Evolutionary conservation across 2,797 vertebrate species (phyloP).

Genomic region (Myotis planiceps): DNA sequence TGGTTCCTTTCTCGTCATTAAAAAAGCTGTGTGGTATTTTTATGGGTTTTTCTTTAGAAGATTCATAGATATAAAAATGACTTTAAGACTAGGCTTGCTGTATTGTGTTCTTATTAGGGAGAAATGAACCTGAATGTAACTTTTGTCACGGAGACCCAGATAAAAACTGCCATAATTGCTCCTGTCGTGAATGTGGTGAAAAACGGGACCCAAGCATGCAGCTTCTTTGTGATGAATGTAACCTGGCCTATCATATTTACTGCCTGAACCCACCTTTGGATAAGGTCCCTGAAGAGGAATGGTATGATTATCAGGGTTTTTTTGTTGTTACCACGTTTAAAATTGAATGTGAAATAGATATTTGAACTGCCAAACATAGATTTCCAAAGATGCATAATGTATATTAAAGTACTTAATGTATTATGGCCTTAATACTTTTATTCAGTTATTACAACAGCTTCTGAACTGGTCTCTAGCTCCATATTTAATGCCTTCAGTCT

Average conservation of each 20-base stretch:
- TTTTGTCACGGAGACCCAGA: constrained; percentile 97
- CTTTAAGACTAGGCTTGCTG: constrained; percentile 64
- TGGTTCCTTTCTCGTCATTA: neutral
- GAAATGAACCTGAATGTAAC: constrained; percentile 98
- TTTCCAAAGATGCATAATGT: neutral
- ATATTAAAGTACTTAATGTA: constrained; percentile 7
- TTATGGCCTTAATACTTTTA: neutral
- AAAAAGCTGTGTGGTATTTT: constrained; percentile 17
- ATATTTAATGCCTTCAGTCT: neutral
- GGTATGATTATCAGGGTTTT: constrained; percentile 88
- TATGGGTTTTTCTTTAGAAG: constrained; percentile 14
- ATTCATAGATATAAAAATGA: constrained; percentile 25
- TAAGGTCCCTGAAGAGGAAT: constrained; percentile 97
- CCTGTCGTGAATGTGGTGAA: constrained; percentile 97
- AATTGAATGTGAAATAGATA: constrained; percentile 20
- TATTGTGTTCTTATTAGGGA: constrained; percentile 89
- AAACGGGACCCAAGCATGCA: constrained; percentile 99
- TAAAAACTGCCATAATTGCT: constrained; percentile 96
- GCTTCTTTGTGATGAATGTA: constrained; percentile 98
- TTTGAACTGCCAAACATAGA: neutral
- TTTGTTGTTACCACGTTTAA: neutral
- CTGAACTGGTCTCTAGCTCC: neutral
- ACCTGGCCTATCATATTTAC: constrained; percentile 99
- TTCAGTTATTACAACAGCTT: neutral
- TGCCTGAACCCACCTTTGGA: constrained; percentile 97